Evolutionary conservation across 1,140 invertebrate genomes (phyloP).

Genomic region (Papilio xuthus): DNA sequence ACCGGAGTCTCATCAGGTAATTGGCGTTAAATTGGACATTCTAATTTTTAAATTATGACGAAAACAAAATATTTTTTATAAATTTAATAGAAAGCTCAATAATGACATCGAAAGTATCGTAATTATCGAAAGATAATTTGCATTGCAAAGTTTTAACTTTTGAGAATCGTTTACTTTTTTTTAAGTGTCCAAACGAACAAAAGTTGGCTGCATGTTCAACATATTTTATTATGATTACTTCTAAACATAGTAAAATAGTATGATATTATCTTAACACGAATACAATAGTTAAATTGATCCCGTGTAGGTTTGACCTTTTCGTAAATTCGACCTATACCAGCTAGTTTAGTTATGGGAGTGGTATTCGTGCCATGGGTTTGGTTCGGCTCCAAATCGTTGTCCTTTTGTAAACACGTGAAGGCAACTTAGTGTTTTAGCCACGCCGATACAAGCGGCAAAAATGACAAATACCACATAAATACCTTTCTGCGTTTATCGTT

Average conservation of each 20-base stretch:
- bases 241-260: not conserved
- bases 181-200: too few species aligned
- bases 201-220: not conserved
- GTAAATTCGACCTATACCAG: conserved; percentile 14
- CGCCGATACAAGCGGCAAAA: not conserved
- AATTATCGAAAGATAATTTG: too few species aligned
- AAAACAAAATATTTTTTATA: too few species aligned
- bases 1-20: too few species aligned
- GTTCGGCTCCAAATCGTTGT: conserved; percentile 26
- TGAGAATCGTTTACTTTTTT: too few species aligned
- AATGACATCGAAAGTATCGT: too few species aligned
- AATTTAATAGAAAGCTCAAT: too few species aligned
- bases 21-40: too few species aligned
- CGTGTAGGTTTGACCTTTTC: conserved; percentile 31
- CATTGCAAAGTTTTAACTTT: too few species aligned
- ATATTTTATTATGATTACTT: not conserved
- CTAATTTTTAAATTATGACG: too few species aligned
- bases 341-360: conserved; percentile 31
- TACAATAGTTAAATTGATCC: not conserved
- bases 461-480: not conserved
- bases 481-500: not conserved
- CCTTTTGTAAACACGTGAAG: conserved; percentile 18
- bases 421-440: not conserved
- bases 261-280: not conserved
- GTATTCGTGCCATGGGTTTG: conserved; percentile 38